Evolutionary conservation across 2,797 vertebrate genomes (phyloP).

Genomic region (Glyptemys insculpta): DNA sequence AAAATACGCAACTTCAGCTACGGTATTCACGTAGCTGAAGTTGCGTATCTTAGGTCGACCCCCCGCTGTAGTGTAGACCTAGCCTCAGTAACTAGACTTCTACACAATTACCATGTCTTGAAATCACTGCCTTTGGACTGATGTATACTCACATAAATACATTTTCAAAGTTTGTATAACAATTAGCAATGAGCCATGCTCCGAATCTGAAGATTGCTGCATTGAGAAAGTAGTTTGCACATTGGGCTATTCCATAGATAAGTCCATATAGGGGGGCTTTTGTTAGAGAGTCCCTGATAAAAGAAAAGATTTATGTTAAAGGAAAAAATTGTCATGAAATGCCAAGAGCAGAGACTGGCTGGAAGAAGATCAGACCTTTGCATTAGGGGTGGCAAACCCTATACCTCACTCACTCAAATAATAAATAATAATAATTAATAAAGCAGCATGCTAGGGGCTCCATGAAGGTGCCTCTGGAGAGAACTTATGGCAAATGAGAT

Average conservation of each 20-base stretch:
- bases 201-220: no score
- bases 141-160: constrained; percentile 80
- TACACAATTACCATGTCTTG: neutral
- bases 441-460: no score
- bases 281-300: constrained; percentile 44
- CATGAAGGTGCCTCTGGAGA: no score
- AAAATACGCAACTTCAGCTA: no score
- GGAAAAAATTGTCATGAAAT: neutral
- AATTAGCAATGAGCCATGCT: constrained; percentile 79
- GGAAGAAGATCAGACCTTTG: neutral
- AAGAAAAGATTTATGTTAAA: neutral
- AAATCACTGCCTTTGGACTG: rapidly evolving
- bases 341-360: neutral
- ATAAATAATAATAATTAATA: no score
- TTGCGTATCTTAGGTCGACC: no score
- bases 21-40: no score
- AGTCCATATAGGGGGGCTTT: constrained; percentile 76
- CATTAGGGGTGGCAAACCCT: neutral
- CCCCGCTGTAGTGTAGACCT: no score
- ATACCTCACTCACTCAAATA: no score
- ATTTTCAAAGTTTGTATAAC: constrained; percentile 80
- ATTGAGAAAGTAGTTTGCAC: constrained; percentile 14
- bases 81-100: neutral
- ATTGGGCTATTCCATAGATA: constrained; percentile 72
- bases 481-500: no score